Percentiles rank a stretch among this genome's conserved stretches.
phyloP scores from a whole-genome alignment of 2,888 invertebrate species.

The Apantesis nais region DNA sequence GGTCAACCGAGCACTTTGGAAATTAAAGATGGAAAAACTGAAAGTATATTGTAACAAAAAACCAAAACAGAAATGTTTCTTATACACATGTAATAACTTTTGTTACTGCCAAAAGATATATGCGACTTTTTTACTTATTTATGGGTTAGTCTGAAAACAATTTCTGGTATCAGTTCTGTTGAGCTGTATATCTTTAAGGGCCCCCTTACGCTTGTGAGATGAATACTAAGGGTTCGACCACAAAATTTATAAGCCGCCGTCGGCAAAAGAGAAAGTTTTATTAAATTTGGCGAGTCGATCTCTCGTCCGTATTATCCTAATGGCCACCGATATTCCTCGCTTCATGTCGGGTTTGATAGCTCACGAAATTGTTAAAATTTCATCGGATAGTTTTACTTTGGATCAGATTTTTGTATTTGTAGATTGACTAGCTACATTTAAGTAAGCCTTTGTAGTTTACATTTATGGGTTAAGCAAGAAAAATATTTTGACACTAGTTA shows the following conservation, averaged over 20 bases:
- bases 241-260: constrained; percentile 38
- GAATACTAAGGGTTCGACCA: constrained; percentile 34
- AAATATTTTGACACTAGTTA: too few species aligned
- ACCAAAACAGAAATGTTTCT: not conserved
- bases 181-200: not conserved
- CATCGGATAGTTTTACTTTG: constrained; percentile 11
- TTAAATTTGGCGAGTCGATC: constrained; percentile 46
- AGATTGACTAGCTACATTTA: not conserved
- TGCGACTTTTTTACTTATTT: not conserved
- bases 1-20: not conserved
- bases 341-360: constrained; percentile 1
- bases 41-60: not conserved
- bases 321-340: constrained; percentile 38
- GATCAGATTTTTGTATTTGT: constrained; percentile 1
- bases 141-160: not conserved
- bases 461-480: not conserved
- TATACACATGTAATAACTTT: too few species aligned
- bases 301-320: constrained; percentile 44
- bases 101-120: not conserved
- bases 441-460: not conserved
- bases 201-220: constrained; percentile 27
- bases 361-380: constrained; percentile 11
- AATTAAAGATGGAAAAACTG: not conserved
- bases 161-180: not conserved
- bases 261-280: constrained; percentile 42